Evolutionary conservation across 2,888 invertebrate genomes (phyloP), one percentile per base, ranked within the genome.

Genomic region (Synergus laeviventris): DNA sequence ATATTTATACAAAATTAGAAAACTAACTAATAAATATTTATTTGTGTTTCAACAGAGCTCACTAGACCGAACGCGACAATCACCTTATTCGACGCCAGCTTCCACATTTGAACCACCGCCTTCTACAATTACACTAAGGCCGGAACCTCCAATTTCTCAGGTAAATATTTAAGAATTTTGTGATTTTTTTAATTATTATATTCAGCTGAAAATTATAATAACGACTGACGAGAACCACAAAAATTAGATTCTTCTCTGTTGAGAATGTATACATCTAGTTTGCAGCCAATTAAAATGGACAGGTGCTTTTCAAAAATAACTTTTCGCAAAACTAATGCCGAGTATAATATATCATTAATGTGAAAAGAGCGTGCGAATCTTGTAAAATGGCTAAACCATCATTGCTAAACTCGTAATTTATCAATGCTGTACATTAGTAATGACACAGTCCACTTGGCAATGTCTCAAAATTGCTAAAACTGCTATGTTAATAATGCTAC

Each of bases 71-170:
- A 70, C 70, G 31, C 70, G 70, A 70, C 70, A 70, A 70, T 24
- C 12, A 21, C 49, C 66, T 49, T 45, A 70, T 70, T 73, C 78
- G 31, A 39, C 76, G 49, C 38, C 75, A 11, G 49, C 60, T 66
- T 11, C 77, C 45, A 56, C 75, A 36, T 79, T 86, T 80, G 94
- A 94, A 88, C 94, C 95, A 42, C 95, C 95, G 31, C 94, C 95
- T 70, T 87, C 95, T 36, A 93, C 93, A 59, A 94, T 96, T 91
- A 94, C 95, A 84, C 93, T 97, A 80, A 94, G 96, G 84, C 94
- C 93, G 82, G 93, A 95, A 88, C 93, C 94, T 81, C 97, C 97
- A 38, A 93, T 96, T 77, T 94, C 94, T 86, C 96, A 97, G 92
- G 90, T 90, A 79, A 80, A 56, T 36, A 59, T 66, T 54, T 39